Base-by-base conservation (phyloP, 2,888 invertebrate genomes). In the Chymomyza amoena region DNA sequence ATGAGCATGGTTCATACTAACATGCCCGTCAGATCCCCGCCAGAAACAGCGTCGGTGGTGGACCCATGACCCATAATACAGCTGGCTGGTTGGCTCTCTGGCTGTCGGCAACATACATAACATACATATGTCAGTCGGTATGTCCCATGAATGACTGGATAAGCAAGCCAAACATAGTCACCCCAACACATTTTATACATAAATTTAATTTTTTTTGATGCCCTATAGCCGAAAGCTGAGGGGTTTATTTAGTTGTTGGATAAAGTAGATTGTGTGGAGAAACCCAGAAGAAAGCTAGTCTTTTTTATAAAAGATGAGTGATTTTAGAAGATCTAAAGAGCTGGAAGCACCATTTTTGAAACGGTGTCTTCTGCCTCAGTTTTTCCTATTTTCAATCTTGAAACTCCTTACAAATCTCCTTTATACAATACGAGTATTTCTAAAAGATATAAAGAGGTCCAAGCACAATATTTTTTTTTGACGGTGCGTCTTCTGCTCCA, bases 1-100 rank as follows among this genome's bases (percentile, higher is more conserved):
- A 87, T 80, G 80, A 69, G 64, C 87, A 79, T 84, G 84, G 84
- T 32, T 32, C 32, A 32, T 32, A 32, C 32, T 32, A 32, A 32
- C 32, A 32, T 7, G 32, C 32, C 9, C 9, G 32, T 7, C 39
- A 45, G 39, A 45, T 45, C 39, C 39, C 39, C 39, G 39, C 39
- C 39, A 45, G 39, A 45, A 45, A 10, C 39, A 13, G 39, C 39
- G 39, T 13, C 39, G 2, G 39, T 13, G 39, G 39, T 13, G 13
- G 39, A 45, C 39, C 39, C 39, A 45, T 45, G 39, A 45, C 39
- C 39, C 39, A 45, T 45, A 45, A 45, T 45, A 45, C 39, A 45
- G 39, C 39, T 45, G 39, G 13, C 39, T 45, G 39, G 39, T 45
- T 45, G 13, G 2, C 39, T 45, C 13, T 1, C 7, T 32, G 13